Conservation (phyloP, 2,113 vertebrate species). For the Menidia beryllina region DNA sequence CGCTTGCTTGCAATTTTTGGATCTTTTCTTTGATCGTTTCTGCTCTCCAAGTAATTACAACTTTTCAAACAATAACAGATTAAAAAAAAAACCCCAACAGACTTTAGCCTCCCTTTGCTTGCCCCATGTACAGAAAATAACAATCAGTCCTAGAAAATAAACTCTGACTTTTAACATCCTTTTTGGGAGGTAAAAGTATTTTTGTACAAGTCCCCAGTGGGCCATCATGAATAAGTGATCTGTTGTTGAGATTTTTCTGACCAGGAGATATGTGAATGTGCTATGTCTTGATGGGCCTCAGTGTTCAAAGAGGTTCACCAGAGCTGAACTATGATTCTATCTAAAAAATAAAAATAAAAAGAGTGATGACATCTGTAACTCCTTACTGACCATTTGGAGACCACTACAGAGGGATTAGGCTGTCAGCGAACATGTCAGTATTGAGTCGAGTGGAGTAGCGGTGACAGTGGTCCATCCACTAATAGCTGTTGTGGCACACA, state of each 20-base stretch:
- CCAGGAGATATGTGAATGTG: constrained; percentile 34
- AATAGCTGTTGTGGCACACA: constrained; percentile 32
- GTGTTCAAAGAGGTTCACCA: constrained; percentile 35
- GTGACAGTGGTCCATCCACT: constrained; percentile 60
- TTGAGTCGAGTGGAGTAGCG: constrained; percentile 54
- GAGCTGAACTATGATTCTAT: constrained; percentile 42
- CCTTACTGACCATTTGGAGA: constrained; percentile 65
- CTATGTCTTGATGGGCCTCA: constrained; percentile 53
- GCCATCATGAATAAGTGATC: constrained; percentile 38
- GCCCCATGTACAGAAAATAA: constrained; percentile 59
- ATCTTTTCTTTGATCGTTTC: constrained; percentile 7
- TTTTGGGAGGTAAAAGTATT: constrained; percentile 49
- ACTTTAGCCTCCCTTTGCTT: constrained; percentile 51
- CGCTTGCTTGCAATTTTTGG: constrained; percentile 34
- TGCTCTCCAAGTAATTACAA: constrained; percentile 48
- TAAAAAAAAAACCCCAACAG: constrained; percentile 44
- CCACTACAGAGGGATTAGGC: constrained; percentile 57
- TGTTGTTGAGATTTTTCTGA: constrained; percentile 26
- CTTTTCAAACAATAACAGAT: constrained; percentile 25
- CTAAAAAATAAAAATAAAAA: constrained; percentile 21
- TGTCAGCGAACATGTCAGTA: constrained; percentile 56
- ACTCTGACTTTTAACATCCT: constrained; percentile 59
- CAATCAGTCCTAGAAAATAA: constrained; percentile 70
- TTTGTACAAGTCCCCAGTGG: constrained; percentile 54
- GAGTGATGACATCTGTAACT: constrained; percentile 48